Evolutionary conservation across 2,888 invertebrate species (phyloP).

Genomic region (Acleris holmiana): DNA sequence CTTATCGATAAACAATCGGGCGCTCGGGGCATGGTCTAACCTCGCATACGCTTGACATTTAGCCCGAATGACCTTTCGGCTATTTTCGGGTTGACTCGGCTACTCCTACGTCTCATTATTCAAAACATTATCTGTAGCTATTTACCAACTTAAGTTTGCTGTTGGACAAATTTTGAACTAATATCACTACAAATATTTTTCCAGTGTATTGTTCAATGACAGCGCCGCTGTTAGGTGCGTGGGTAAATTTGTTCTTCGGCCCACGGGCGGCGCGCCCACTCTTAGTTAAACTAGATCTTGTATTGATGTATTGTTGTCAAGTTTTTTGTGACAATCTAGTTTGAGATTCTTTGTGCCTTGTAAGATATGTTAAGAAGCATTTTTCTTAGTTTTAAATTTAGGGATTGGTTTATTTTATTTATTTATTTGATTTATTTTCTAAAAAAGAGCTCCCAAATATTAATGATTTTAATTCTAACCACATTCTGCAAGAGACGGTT

Average conservation of each 20-base stretch:
- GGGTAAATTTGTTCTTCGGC: conserved; percentile 39
- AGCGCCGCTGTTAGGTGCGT: conserved; percentile 6
- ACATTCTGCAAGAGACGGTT: too few relatives aligned
- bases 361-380: neutral
- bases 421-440: too few relatives aligned
- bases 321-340: conserved; percentile 52
- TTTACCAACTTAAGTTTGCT: conserved; percentile 31
- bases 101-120: conserved; percentile 63
- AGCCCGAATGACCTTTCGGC: conserved; percentile 74
- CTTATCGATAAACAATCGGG: conserved; percentile 41
- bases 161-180: conserved; percentile 4
- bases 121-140: conserved; percentile 35
- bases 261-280: conserved; percentile 66
- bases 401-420: too few relatives aligned
- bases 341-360: conserved; percentile 7
- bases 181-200: neutral
- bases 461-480: too few relatives aligned
- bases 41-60: conserved; percentile 74
- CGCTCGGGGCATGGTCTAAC: conserved; percentile 62
- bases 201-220: conserved; percentile 1
- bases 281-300: conserved; percentile 71
- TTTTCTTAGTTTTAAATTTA: neutral
- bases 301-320: conserved; percentile 55
- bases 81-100: conserved; percentile 65
- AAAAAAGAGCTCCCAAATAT: too few relatives aligned